phyloP scores from a whole-genome alignment of 2,113 vertebrate species.

The Hemiprocne comata region DNA sequence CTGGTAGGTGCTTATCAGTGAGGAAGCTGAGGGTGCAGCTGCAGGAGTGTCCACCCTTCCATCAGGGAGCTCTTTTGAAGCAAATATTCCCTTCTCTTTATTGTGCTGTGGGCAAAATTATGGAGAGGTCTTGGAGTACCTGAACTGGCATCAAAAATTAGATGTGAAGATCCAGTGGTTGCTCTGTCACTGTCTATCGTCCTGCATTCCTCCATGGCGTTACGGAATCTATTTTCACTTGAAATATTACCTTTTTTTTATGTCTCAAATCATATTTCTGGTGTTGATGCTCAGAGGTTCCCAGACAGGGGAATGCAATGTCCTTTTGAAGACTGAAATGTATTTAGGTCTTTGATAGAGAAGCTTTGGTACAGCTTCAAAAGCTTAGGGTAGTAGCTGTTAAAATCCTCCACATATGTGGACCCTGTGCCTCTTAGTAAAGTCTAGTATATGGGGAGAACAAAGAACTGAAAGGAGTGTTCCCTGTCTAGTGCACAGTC shows the following conservation, averaged over 20 bases:
- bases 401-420: neutral
- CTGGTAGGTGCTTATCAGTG: neutral
- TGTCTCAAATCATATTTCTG: neutral
- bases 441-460: neutral
- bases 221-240: neutral
- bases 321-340: neutral
- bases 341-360: neutral
- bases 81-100: rapidly evolving
- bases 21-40: neutral
- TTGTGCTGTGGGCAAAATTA: rapidly evolving
- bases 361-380: neutral
- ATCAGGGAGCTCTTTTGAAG: neutral
- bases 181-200: neutral
- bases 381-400: neutral
- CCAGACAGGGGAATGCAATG: neutral
- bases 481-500: neutral
- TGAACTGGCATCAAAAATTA: neutral
- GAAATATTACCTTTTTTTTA: neutral
- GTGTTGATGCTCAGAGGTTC: neutral
- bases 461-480: neutral
- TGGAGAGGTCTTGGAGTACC: neutral
- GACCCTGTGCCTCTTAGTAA: neutral
- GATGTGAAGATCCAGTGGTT: neutral
- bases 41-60: neutral
- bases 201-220: neutral